A percentile compares a stretch with the other conserved stretches of the same genome.
These are phyloP conservation scores for Platycnemis pennipes DNA, from an alignment of 2,888 invertebrate genomes.

Conservation along the genomic window DNA sequence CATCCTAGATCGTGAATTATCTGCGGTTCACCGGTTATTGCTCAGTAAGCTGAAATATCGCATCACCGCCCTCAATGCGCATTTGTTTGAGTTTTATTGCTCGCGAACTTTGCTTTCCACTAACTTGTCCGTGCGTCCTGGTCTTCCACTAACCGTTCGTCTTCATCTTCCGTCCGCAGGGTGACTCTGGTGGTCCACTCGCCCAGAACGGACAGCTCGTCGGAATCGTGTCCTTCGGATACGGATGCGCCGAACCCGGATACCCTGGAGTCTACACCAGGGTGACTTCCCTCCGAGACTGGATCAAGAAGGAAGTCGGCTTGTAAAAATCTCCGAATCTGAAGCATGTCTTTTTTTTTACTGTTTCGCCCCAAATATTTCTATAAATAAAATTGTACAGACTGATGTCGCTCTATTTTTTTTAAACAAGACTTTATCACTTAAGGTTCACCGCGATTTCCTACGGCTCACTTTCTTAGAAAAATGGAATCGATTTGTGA, in stretches of 20 bases:
- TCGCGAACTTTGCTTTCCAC: too few relatives aligned
- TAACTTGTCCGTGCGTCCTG: too few relatives aligned
- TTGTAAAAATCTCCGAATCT: slow-evolving; percentile 77
- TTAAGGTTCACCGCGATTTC: too few relatives aligned
- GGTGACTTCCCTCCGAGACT: slow-evolving; percentile 78
- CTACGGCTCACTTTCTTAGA: too few relatives aligned
- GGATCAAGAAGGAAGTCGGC: slow-evolving; percentile 76
- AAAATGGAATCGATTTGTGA: too few relatives aligned
- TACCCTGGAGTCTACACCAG: slow-evolving; percentile 81
- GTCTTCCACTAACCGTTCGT: not conserved
- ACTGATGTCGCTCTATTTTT: not conserved
- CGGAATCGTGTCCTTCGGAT: slow-evolving; percentile 80
- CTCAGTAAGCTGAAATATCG: too few relatives aligned
- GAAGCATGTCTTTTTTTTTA: not conserved
- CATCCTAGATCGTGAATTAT: too few relatives aligned
- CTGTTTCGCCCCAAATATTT: not conserved
- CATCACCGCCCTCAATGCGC: too few relatives aligned
- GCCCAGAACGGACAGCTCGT: slow-evolving; percentile 79
- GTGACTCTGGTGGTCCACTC: slow-evolving; percentile 81
- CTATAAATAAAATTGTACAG: not conserved
- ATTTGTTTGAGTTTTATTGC: too few relatives aligned
- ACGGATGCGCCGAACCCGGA: slow-evolving; percentile 80
- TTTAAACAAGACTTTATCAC: too few relatives aligned
- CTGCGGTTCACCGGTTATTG: too few relatives aligned
- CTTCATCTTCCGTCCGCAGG: slow-evolving; percentile 77